A percentile compares a stretch with the other conserved stretches of the same genome.
Evolutionary conservation across 2,113 vertebrate genomes (phyloP).

Genomic region (Vidua chalybeata): DNA sequence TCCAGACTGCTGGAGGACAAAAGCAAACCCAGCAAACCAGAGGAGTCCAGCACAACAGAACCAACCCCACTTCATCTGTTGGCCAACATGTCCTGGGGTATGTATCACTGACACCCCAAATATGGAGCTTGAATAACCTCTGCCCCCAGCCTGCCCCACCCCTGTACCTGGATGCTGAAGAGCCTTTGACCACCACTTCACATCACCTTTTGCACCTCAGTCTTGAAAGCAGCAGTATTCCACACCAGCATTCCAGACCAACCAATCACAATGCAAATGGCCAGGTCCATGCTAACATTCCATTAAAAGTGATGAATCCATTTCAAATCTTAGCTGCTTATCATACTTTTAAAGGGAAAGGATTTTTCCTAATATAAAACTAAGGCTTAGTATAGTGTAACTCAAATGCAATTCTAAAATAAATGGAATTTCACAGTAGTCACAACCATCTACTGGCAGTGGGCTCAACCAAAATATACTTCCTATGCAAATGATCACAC

Average conservation of each 20-base stretch:
- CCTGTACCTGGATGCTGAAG: fast-evolving
- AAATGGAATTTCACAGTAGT: not conserved
- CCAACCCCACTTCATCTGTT: not conserved
- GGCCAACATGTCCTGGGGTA: fast-evolving
- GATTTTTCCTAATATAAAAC: not conserved
- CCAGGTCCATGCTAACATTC: not conserved
- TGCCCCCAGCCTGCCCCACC: not conserved
- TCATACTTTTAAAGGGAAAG: not conserved
- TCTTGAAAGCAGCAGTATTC: not conserved
- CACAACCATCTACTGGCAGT: not conserved
- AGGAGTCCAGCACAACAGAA: not conserved
- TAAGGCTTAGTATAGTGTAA: not conserved
- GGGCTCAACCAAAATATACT: not conserved
- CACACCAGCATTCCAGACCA: not conserved
- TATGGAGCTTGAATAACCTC: not conserved
- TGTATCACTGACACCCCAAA: not conserved
- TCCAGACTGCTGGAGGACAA: fast-evolving
- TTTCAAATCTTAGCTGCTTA: not conserved
- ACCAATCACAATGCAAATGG: not conserved
- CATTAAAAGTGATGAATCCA: not conserved
- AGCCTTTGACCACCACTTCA: not conserved
- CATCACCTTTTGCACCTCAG: not conserved
- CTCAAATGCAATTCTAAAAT: not conserved
- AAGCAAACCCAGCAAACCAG: not conserved
- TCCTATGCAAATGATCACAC: not conserved